These are phyloP conservation scores for Tetranychus urticae DNA, from an alignment of 1,140 invertebrate genomes.

Conservation along the genomic window DNA sequence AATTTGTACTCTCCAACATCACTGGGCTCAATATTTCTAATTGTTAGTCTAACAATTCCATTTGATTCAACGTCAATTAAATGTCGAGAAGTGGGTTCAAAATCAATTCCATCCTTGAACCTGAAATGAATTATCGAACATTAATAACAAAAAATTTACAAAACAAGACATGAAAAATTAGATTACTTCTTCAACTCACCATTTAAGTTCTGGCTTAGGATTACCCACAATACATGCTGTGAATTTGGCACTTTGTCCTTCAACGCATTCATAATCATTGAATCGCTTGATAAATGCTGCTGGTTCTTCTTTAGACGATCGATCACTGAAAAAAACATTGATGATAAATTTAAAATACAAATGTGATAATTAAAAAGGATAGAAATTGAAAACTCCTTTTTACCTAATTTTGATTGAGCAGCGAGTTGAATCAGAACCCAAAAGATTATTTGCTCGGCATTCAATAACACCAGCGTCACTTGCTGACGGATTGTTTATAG, in stretches of 20 bases:
- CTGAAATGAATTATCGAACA: slow-evolving; percentile 1
- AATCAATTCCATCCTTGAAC: slow-evolving; percentile 40
- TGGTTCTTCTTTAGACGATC: slow-evolving; percentile 5
- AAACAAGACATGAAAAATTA: not conserved
- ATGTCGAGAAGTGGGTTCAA: slow-evolving; percentile 38
- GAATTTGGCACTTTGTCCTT: slow-evolving; percentile 53
- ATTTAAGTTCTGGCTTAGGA: slow-evolving; percentile 52
- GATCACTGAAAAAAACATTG: slow-evolving; percentile 6
- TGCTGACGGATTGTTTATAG: not conserved
- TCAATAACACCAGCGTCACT: slow-evolving; percentile 41
- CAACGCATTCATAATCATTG: slow-evolving; percentile 36
- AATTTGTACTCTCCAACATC: slow-evolving; percentile 62
- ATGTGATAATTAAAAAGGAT: slow-evolving; percentile 8
- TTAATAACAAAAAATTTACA: too few relatives aligned
- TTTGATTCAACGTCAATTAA: not conserved
- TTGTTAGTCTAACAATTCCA: slow-evolving; percentile 24
- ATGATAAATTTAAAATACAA: slow-evolving; percentile 7
- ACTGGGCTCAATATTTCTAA: slow-evolving; percentile 34
- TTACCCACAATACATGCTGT: slow-evolving; percentile 54
- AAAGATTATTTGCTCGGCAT: slow-evolving; percentile 46
- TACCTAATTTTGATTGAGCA: slow-evolving; percentile 32
- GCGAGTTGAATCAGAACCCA: slow-evolving; percentile 29
- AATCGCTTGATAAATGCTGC: slow-evolving; percentile 27
- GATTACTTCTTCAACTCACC: slow-evolving; percentile 24
- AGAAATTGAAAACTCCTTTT: slow-evolving; percentile 29